Percentiles rank a stretch among this genome's conserved stretches.
phyloP scores from a whole-genome alignment of 2,888 invertebrate species.

The Agrotis exclamationis region DNA sequence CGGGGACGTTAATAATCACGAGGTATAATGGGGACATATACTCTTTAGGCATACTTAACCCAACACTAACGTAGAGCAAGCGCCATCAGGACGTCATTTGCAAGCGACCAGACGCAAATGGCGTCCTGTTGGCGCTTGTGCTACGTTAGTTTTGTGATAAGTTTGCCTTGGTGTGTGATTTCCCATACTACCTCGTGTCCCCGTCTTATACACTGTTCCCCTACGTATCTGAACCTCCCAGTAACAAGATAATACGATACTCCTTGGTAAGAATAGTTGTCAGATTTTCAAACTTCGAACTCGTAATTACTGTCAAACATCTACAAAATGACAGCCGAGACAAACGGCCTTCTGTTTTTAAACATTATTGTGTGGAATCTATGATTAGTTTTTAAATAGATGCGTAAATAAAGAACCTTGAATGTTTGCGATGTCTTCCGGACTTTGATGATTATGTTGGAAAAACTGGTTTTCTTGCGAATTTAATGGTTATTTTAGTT shows the following conservation, averaged over 20 bases:
- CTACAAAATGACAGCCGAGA: background rate
- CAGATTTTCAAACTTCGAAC: background rate
- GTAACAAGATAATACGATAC: background rate
- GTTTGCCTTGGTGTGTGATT: no score
- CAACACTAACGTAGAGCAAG: no score
- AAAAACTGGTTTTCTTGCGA: background rate
- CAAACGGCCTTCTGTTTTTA: constrained; percentile 12
- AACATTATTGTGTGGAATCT: constrained; percentile 26
- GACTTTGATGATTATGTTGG: background rate
- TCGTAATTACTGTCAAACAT: background rate
- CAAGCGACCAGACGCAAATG: no score
- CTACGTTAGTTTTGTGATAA: no score
- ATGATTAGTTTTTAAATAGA: constrained; percentile 33
- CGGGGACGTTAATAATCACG: no score
- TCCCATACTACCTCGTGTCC: no score
- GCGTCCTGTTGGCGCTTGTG: no score
- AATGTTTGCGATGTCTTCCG: constrained; percentile 29
- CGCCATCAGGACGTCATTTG: no score
- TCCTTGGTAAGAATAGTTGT: background rate
- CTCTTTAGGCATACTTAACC: no score
- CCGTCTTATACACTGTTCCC: no score
- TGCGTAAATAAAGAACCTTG: constrained; percentile 35
- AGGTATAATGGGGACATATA: no score
- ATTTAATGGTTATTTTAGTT: background rate
- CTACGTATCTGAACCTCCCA: background rate